Evolutionary conservation across 2,888 invertebrate species (phyloP).

Genomic region (Himalopsyche kuldschensis): DNA sequence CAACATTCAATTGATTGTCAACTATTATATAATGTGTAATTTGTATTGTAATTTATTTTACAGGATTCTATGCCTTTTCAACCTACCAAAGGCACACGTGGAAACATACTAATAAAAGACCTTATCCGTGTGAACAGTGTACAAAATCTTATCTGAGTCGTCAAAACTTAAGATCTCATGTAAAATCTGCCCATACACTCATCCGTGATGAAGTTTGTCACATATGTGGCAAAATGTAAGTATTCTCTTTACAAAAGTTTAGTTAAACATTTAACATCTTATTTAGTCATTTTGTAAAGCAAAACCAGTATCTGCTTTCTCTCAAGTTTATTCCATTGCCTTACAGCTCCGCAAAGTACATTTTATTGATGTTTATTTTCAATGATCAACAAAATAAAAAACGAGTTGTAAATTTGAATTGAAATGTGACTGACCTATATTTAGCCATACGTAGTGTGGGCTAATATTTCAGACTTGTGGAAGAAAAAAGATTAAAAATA

Average conservation of each 20-base stretch:
- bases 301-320: no score
- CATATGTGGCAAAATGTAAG: conserved; percentile 33
- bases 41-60: not conserved
- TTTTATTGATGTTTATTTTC: no score
- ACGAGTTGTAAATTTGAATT: no score
- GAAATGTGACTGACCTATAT: no score
- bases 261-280: no score
- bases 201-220: conserved; percentile 33
- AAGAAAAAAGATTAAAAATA: no score
- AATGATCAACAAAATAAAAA: no score
- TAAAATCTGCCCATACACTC: conserved; percentile 23
- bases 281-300: no score
- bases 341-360: no score
- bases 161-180: conserved; percentile 29
- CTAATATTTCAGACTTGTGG: no score
- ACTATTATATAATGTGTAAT: not conserved
- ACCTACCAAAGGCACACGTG: conserved; percentile 34
- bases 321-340: no score
- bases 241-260: not conserved
- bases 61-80: conserved; percentile 34
- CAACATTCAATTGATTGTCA: not conserved
- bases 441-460: no score
- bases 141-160: conserved; percentile 29
- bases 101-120: conserved; percentile 29
- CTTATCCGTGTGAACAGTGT: conserved; percentile 29